phyloP scores from a whole-genome alignment of 2,113 vertebrate genomes.

The Myrmophylax atrothorax region DNA sequence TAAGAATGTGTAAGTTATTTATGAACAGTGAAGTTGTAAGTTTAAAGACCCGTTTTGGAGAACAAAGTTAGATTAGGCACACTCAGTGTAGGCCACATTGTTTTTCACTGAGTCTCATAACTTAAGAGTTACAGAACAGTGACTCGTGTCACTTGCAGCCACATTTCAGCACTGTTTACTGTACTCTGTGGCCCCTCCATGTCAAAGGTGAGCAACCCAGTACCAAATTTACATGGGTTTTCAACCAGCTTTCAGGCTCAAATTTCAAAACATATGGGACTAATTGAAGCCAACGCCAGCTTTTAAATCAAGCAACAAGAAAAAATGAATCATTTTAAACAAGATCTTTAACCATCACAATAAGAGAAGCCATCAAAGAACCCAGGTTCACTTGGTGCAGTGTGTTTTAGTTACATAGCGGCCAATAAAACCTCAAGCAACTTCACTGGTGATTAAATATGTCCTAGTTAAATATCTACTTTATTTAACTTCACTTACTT shows the following conservation, averaged over 20 bases:
- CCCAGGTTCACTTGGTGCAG: background rate
- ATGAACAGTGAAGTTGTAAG: conserved; percentile 24
- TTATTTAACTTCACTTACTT: background rate
- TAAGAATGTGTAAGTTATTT: conserved; percentile 5
- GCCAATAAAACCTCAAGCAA: conserved; percentile 5
- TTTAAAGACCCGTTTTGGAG: conserved; percentile 14
- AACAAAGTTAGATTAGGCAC: conserved; percentile 9
- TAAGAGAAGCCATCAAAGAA: conserved; percentile 48
- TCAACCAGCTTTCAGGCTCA: conserved; percentile 39
- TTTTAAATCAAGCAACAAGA: conserved; percentile 65
- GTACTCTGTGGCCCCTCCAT: background rate
- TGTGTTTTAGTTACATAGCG: background rate
- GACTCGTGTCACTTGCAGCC: background rate
- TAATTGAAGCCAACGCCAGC: conserved; percentile 70
- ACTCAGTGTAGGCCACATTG: background rate
- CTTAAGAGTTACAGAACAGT: background rate
- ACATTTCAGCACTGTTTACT: conserved; percentile 47
- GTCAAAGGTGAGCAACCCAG: conserved; percentile 50
- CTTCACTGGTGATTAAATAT: background rate
- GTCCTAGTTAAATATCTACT: background rate
- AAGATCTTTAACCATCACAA: conserved; percentile 72
- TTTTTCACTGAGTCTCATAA: conserved; percentile 33
- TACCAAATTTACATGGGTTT: conserved; percentile 45
- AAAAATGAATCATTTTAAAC: conserved; percentile 69
- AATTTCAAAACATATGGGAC: conserved; percentile 73